Percentiles rank a stretch among this genome's conserved stretches.
phyloP scores from a whole-genome alignment of 2,113 vertebrate species.

The Sardina pilchardus region DNA sequence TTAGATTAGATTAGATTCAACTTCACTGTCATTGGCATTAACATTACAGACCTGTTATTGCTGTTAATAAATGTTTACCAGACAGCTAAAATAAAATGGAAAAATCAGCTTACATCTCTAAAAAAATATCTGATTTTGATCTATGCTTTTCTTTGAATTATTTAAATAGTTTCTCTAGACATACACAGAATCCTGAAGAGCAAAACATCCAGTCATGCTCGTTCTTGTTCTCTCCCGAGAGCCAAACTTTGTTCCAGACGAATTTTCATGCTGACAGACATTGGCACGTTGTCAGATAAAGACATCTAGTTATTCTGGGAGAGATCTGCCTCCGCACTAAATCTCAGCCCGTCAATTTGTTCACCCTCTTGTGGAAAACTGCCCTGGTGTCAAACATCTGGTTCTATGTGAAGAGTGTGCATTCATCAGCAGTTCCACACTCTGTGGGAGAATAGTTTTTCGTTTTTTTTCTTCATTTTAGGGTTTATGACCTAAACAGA shows the following conservation, averaged over 20 bases:
- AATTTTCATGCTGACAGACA: slow-evolving; percentile 13
- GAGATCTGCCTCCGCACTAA: background rate
- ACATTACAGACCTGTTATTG: no score
- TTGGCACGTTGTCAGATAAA: background rate
- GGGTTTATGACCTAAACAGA: background rate
- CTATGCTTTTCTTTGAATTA: background rate
- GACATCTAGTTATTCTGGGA: background rate
- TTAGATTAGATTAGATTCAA: no score
- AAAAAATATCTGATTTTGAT: background rate
- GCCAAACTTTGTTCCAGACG: background rate
- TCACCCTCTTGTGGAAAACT: slow-evolving; percentile 14
- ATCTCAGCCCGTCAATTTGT: background rate
- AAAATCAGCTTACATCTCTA: background rate
- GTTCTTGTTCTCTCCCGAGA: background rate
- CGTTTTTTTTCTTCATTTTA: background rate
- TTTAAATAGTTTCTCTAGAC: background rate
- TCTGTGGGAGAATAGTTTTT: background rate
- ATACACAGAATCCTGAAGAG: background rate
- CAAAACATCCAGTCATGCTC: background rate
- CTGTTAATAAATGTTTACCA: no score
- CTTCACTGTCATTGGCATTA: no score
- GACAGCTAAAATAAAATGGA: background rate
- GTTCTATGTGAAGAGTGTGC: background rate
- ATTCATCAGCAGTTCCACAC: slow-evolving; percentile 8
- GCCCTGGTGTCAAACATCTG: slow-evolving; percentile 5